Evolutionary conservation across 1,140 invertebrate species (phyloP), one percentile per base, ranked within the genome.

Genomic region (Calosoma granatense): DNA sequence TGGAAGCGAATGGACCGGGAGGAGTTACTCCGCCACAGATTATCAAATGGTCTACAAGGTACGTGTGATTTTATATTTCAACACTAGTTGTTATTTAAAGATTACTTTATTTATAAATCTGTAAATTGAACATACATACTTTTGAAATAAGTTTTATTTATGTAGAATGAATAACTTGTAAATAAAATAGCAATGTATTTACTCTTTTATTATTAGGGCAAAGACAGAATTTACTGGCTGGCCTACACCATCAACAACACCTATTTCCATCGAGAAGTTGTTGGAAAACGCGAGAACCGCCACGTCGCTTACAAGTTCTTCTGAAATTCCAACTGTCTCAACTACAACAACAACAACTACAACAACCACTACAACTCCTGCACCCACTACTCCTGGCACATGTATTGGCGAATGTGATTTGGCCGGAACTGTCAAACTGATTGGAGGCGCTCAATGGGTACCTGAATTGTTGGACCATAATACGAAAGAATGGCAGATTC

Each of bases 191-290:
- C 17, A 53, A 58, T 22, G 22, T 58, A 61, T 57, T 64, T 26
- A 58, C 58, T 56, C 56, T 56, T 63, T 60, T 54, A 52, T 60
- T 52, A 22, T 41, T 65, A 89, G 90, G 71, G 84, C 85, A 51
- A 89, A 87, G 14, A 92, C 90, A 1, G 87, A 90, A 69, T 93
- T 93, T 64, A 91, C 88, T 9, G 90, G 89, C 15, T 93, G 89
- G 89, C 88, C 90, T 11, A 87, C 88, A 3, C 81, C 85, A 2
- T 86, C 87, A 1, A 91, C 89, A 0, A 90, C 87, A 0, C 88
- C 88, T 3, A 84, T 91, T 52, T 89, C 87, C 0, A 86, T 90
- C 41, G 87, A 90, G 66, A 88, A 88, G 67, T 71, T 90, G 0
- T 66, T 90, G 39, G 86, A 86, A 65, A 78, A 81, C n/a, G 85